Evolutionary conservation across 2,888 invertebrate genomes (phyloP).

Genomic region (Cryptosula pallasiana): DNA sequence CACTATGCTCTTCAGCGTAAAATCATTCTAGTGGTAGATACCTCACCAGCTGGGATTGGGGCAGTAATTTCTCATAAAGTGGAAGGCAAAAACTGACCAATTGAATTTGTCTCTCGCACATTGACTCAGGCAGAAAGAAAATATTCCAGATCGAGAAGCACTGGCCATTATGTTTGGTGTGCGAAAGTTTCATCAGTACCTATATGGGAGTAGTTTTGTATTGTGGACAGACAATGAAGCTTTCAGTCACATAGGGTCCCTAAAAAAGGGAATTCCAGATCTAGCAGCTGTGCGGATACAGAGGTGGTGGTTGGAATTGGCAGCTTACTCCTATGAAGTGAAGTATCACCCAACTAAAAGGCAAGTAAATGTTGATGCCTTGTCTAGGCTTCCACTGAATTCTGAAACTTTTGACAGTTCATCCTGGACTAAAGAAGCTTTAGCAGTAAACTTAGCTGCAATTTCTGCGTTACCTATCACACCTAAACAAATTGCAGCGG

Average conservation of each 20-base stretch:
- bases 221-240: background rate
- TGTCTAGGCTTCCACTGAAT: background rate
- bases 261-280: background rate
- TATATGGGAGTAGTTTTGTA: background rate
- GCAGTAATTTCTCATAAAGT: background rate
- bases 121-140: background rate
- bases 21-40: background rate
- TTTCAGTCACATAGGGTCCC: background rate
- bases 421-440: background rate
- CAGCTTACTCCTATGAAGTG: background rate
- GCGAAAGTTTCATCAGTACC: background rate
- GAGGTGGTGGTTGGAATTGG: background rate
- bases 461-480: background rate
- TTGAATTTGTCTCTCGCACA: background rate
- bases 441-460: background rate
- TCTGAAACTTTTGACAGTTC: background rate
- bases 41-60: background rate
- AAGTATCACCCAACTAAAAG: background rate
- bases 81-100: background rate
- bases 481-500: background rate
- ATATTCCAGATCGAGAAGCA: background rate
- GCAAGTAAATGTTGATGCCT: background rate
- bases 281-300: background rate
- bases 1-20: background rate
- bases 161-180: background rate